A percentile compares a stretch with the other conserved stretches of the same genome.
Evolutionary conservation across 1,140 invertebrate genomes (phyloP).

Genomic region (Steinernema khuongi): DNA sequence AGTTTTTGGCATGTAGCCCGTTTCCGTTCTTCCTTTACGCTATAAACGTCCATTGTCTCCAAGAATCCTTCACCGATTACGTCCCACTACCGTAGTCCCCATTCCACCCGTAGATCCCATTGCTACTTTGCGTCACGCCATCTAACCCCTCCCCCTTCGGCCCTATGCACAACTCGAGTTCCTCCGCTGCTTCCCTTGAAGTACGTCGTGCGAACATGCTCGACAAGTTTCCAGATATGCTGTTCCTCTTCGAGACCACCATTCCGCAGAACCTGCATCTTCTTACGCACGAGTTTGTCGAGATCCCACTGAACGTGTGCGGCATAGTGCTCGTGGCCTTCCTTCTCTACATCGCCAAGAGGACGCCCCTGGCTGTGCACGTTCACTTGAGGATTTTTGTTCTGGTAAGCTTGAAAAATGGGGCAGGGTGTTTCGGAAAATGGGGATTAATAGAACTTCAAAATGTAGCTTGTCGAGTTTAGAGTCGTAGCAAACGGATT

Average conservation of each 20-base stretch:
- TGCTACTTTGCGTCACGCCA: no score
- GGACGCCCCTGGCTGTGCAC: neutral
- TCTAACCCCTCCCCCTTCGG: no score
- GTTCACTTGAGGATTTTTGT: neutral
- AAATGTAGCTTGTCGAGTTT: neutral
- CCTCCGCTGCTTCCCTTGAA: no score
- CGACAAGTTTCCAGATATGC: constrained; percentile 1
- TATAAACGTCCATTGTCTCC: no score
- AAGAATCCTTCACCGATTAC: no score
- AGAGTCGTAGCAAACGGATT: no score
- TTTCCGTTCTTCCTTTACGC: no score
- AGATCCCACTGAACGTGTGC: neutral
- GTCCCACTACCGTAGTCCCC: no score
- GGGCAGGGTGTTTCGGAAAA: neutral
- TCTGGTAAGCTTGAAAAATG: neutral
- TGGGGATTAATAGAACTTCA: neutral
- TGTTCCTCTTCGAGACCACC: neutral
- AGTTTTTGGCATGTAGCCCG: no score
- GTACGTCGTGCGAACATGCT: no score
- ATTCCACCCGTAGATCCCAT: no score
- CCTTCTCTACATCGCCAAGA: neutral
- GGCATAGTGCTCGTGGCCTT: neutral
- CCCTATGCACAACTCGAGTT: no score
- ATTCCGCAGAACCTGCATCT: neutral
- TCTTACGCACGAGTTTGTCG: neutral